Conservation (phyloP, 2,888 invertebrate genomes). For the Fabriciana adippe region DNA sequence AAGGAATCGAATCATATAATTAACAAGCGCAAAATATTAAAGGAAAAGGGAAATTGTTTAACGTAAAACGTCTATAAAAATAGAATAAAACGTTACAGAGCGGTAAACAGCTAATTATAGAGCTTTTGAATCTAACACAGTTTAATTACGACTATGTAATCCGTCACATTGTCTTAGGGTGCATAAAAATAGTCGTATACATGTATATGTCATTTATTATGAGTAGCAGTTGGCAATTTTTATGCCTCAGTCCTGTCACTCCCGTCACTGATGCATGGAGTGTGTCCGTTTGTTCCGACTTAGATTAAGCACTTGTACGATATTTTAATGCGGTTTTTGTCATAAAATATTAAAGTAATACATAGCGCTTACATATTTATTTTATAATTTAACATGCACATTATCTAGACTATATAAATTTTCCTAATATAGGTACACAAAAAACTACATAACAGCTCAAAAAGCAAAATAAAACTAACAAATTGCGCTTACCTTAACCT, state of each 20-base stretch:
- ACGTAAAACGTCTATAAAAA: not conserved
- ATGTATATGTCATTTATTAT: slow-evolving; percentile 42
- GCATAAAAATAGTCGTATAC: slow-evolving; percentile 41
- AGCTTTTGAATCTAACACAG: slow-evolving; percentile 24
- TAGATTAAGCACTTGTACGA: slow-evolving; percentile 56
- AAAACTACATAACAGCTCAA: not conserved
- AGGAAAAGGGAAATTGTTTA: slow-evolving; percentile 25
- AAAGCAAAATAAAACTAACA: slow-evolving; percentile 6
- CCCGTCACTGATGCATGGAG: slow-evolving; percentile 63
- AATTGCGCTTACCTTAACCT: slow-evolving; percentile 7
- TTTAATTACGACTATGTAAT: slow-evolving; percentile 34
- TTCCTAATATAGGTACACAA: not conserved
- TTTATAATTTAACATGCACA: no score
- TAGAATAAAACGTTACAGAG: slow-evolving; percentile 5
- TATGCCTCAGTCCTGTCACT: slow-evolving; percentile 57
- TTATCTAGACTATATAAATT: not conserved
- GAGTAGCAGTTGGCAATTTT: slow-evolving; percentile 56
- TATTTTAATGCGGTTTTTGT: slow-evolving; percentile 31
- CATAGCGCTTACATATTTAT: not conserved
- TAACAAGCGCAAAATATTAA: slow-evolving; percentile 39
- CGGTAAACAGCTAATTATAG: slow-evolving; percentile 38
- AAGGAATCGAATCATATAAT: no score
- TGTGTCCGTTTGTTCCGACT: slow-evolving; percentile 66
- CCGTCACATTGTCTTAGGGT: slow-evolving; percentile 41
- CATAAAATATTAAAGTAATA: slow-evolving; percentile 11